Conservation (phyloP, 2,113 vertebrate genomes). For the Eudyptes chrysolophus region DNA sequence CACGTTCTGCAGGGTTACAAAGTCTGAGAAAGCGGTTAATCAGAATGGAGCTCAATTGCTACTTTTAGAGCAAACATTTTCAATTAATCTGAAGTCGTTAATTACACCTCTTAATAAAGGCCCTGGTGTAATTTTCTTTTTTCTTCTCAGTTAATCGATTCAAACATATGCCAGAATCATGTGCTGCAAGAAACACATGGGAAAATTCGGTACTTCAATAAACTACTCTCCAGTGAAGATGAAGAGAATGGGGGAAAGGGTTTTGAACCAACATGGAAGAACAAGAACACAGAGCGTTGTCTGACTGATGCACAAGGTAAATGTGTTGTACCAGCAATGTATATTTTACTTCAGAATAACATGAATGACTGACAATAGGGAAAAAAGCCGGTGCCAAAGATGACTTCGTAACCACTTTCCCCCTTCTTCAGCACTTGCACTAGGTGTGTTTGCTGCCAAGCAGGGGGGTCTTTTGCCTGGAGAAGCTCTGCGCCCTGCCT, state of each 20-base stretch:
- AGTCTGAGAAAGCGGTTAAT: not conserved
- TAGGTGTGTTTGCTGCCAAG: not conserved
- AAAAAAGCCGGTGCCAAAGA: not conserved
- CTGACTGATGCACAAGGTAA: rapidly evolving
- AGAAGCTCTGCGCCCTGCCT: not conserved
- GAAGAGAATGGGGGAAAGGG: not conserved
- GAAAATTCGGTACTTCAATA: not conserved
- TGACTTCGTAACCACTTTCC: not conserved
- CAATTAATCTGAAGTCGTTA: slow-evolving; percentile 71
- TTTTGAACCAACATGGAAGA: not conserved
- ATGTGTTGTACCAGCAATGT: rapidly evolving
- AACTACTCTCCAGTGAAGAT: not conserved
- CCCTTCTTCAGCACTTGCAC: not conserved
- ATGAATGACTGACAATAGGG: not conserved
- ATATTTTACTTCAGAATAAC: not conserved
- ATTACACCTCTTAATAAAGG: slow-evolving; percentile 69
- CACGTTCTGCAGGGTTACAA: not conserved
- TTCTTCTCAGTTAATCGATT: slow-evolving; percentile 45
- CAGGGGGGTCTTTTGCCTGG: not conserved
- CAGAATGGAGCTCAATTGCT: slow-evolving; percentile 36
- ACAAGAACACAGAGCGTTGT: rapidly evolving
- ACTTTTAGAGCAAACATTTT: slow-evolving; percentile 55
- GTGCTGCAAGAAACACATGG: not conserved
- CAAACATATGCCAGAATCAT: not conserved
- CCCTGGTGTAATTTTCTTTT: slow-evolving; percentile 23